These are phyloP conservation scores for Protaetia brevitarsis DNA, from an alignment of 1,140 invertebrate genomes.

Conservation along the genomic window DNA sequence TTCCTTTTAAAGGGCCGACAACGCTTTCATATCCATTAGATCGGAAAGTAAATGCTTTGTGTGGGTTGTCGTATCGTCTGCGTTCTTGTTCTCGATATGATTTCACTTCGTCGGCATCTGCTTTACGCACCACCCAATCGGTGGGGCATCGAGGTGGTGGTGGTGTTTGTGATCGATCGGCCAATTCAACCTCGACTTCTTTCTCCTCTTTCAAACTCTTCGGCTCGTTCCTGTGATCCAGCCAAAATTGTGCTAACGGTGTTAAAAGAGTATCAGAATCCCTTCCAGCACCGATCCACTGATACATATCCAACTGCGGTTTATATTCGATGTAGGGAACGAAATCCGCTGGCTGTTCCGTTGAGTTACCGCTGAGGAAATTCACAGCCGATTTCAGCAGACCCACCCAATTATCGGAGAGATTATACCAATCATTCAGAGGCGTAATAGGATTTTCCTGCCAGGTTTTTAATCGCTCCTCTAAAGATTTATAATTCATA, in stretches of 20 bases:
- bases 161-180: constrained; percentile 49
- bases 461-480: constrained; percentile 74
- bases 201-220: constrained; percentile 41
- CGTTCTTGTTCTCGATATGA: constrained; percentile 74
- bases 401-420: constrained; percentile 72
- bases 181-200: constrained; percentile 43
- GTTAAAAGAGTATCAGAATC: constrained; percentile 80
- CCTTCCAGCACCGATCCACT: constrained; percentile 93
- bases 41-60: constrained; percentile 80
- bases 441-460: constrained; percentile 76
- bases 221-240: constrained; percentile 58
- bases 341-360: constrained; percentile 81
- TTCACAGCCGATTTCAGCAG: constrained; percentile 77
- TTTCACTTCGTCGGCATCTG: constrained; percentile 72
- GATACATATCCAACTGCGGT: constrained; percentile 67
- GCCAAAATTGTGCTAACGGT: constrained; percentile 73
- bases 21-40: constrained; percentile 81
- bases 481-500: constrained; percentile 69
- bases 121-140: constrained; percentile 76
- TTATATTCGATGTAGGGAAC: constrained; percentile 93
- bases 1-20: constrained; percentile 86
- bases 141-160: constrained; percentile 64
- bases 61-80: constrained; percentile 72
- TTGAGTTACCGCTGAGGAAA: constrained; percentile 83
- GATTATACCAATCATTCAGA: constrained; percentile 73